Base-by-base conservation (phyloP, 2,888 invertebrate species). In the Amiota communis region DNA sequence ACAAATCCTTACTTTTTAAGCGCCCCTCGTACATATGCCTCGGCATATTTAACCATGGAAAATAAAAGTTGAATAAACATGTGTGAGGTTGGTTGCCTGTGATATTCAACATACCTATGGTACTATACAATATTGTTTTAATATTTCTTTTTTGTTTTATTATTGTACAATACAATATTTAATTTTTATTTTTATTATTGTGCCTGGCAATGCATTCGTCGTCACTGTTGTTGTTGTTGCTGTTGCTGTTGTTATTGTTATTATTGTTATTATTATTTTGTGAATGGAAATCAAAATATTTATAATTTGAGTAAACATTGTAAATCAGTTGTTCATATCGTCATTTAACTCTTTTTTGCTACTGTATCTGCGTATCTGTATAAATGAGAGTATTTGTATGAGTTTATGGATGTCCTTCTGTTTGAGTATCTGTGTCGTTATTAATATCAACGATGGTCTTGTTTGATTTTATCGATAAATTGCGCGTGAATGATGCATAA, bases 401-500 rank as follows among this genome's bases (percentile, higher is more conserved):
- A 23, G 20, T 20, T 59, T 17, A 57, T 57, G n/a, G 10, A 59
- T 59, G 20, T 57, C 6, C 17, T n/a, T 57, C 17, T 57, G 12
- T 57, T n/a, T 57, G 15, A 10, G 57, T 59, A 59, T 15, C 59
- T 59, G 20, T 59, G 59, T 10, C 10, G 15, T 68, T 17, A 20
- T 59, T 59, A 20, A 59, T 20, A 59, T 59, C 11, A 11, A 59
- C 20, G 59, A 20, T 12, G 59, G 59, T 59, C 59, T 10, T 59
- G 67, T 23, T 68, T 68, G 53, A 73, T 64, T 78, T 71, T 74
- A 70, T 76, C 76, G 76, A 85, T 81, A 83, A 83, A 86, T 84
- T 79, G 78, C 75, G 77, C 80, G 82, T 83, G 75, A 83, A 83
- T 84, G 81, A 78, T 81, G 83, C 83, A 80, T 79, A 80, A 82